phyloP scores from a whole-genome alignment of 2,888 invertebrate genomes.

The Sialis fuliginosa region DNA sequence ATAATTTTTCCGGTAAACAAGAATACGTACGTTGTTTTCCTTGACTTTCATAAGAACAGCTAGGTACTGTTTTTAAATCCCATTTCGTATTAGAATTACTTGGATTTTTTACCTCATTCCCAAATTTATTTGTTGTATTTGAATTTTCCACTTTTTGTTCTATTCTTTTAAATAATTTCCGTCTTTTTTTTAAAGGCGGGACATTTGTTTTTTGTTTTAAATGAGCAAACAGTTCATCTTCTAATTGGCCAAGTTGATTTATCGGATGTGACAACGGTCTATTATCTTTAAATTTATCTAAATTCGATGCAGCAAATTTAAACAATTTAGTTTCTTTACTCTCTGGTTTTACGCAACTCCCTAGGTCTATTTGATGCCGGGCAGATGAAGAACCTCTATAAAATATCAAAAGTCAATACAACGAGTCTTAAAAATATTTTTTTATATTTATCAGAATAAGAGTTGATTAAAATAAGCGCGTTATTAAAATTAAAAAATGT shows the following conservation, averaged over 20 bases:
- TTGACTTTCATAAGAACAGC: no score
- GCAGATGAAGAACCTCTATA: no score
- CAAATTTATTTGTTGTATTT: background rate
- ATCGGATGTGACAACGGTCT: slow-evolving; percentile 26
- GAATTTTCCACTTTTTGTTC: slow-evolving; percentile 21
- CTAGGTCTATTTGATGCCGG: slow-evolving; percentile 13
- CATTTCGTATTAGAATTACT: slow-evolving; percentile 16
- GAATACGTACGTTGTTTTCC: slow-evolving; percentile 10
- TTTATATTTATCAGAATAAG: no score
- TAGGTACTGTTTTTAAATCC: slow-evolving; percentile 25
- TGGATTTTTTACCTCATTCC: background rate
- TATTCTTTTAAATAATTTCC: slow-evolving; percentile 29
- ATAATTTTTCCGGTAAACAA: slow-evolving; percentile 24
- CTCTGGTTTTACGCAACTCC: slow-evolving; percentile 18
- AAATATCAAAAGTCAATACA: no score
- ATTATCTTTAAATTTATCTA: slow-evolving; percentile 4
- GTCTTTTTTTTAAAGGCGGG: slow-evolving; percentile 26
- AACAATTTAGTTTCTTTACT: slow-evolving; percentile 19
- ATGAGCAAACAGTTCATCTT: slow-evolving; percentile 29
- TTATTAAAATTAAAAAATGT: no score
- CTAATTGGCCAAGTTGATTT: slow-evolving; percentile 31
- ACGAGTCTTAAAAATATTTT: no score
- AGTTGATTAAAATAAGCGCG: no score
- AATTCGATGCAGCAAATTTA: slow-evolving; percentile 17
- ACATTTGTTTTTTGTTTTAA: slow-evolving; percentile 21